Percentiles rank a stretch among this genome's conserved stretches.
phyloP scores from a whole-genome alignment of 35 echinoderm and acorn worm species.

The Lytechinus variegatus region DNA sequence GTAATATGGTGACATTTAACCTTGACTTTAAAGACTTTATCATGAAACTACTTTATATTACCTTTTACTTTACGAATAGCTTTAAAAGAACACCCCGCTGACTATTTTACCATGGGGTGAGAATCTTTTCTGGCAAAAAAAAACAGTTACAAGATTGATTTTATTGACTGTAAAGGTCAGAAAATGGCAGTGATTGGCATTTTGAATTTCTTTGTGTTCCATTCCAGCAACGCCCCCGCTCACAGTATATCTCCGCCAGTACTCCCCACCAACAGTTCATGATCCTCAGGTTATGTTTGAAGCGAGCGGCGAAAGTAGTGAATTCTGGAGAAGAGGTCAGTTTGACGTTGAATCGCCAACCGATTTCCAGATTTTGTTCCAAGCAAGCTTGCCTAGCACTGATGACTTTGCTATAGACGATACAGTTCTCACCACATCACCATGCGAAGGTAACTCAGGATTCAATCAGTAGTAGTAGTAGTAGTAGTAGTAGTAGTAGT shows the following conservation, averaged over 20 bases:
- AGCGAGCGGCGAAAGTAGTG: not conserved
- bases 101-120: too few relatives aligned
- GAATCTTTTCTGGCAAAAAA: too few relatives aligned
- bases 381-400: not conserved
- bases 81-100: too few relatives aligned
- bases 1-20: too few relatives aligned
- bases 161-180: too few relatives aligned
- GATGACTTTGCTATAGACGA: not conserved
- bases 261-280: not conserved
- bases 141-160: too few relatives aligned
- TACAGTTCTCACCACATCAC: not conserved
- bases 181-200: too few relatives aligned
- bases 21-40: too few relatives aligned
- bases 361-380: conserved; percentile 20
- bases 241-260: not conserved
- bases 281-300: not conserved
- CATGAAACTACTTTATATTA: too few relatives aligned
- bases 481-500: too few relatives aligned
- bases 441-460: not conserved
- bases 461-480: too few relatives aligned
- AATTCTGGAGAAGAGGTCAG: not conserved
- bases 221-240: not conserved
- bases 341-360: not conserved
- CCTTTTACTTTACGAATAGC: too few relatives aligned
- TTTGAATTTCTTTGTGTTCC: not conserved